phyloP scores from a whole-genome alignment of 2,888 invertebrate genomes.

The Venusia cambrica region DNA sequence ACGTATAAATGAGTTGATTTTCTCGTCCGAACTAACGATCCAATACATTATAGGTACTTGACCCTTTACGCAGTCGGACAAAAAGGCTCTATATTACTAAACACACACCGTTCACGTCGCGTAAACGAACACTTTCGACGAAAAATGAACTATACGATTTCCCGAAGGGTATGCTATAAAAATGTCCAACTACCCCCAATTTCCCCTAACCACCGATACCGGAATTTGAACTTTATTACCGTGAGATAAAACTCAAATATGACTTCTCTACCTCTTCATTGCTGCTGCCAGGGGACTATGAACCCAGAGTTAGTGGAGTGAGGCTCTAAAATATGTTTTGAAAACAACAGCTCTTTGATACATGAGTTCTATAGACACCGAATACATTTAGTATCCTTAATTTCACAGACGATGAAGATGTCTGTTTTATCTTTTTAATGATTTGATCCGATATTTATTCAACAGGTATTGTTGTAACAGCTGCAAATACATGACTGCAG shows the following conservation, averaged over 20 bases:
- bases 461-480: too few relatives aligned
- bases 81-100: constrained; percentile 10
- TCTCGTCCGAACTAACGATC: neutral
- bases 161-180: constrained; percentile 21
- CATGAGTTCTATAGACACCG: constrained; percentile 2
- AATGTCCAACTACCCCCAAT: constrained; percentile 11
- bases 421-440: too few relatives aligned
- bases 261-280: neutral
- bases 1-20: neutral
- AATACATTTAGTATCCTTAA: too few relatives aligned
- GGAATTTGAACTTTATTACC: constrained; percentile 7
- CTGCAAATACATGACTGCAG: too few relatives aligned
- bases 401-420: too few relatives aligned
- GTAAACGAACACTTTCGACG: constrained; percentile 23
- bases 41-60: neutral
- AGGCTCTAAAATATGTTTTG: constrained; percentile 1
- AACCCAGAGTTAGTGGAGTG: neutral
- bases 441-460: too few relatives aligned
- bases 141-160: constrained; percentile 23
- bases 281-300: constrained; percentile 5
- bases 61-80: constrained; percentile 1
- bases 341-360: constrained; percentile 1
- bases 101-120: constrained; percentile 9
- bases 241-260: constrained; percentile 1
- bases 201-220: neutral